phyloP scores from a whole-genome alignment of 2,888 invertebrate genomes.

The Candidula unifasciata region DNA sequence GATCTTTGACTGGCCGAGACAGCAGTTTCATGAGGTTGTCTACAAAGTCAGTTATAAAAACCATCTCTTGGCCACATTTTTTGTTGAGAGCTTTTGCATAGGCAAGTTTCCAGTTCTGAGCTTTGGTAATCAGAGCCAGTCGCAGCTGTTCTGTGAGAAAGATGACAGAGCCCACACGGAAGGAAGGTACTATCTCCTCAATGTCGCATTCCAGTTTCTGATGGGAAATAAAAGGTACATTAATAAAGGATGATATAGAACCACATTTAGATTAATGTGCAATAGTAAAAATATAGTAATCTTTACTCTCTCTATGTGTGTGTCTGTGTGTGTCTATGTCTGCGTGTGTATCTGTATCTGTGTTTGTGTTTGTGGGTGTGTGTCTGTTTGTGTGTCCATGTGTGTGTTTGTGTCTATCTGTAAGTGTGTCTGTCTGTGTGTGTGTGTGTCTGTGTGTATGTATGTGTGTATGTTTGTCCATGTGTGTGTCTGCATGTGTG shows the following conservation, averaged over 20 bases:
- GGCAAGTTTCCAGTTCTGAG: conserved; percentile 77
- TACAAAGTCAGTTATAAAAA: conserved; percentile 87
- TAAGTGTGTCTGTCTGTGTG: too few species aligned
- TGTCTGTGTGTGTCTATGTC: too few species aligned
- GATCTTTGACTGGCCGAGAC: conserved; percentile 89
- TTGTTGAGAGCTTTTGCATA: conserved; percentile 78
- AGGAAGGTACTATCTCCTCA: conserved; percentile 73
- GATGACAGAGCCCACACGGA: conserved; percentile 76
- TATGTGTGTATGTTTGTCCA: too few species aligned
- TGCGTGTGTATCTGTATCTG: too few species aligned
- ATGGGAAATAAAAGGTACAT: conserved; percentile 32
- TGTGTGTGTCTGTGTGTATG: too few species aligned
- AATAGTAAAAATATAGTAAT: too few species aligned
- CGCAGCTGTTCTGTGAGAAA: conserved; percentile 82
- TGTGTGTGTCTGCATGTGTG: too few species aligned
- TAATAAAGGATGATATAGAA: background rate
- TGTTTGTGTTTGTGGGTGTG: too few species aligned
- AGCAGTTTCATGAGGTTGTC: conserved; percentile 93
- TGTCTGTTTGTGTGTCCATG: too few species aligned
- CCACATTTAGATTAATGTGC: too few species aligned
- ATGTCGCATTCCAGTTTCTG: conserved; percentile 77
- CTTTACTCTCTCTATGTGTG: too few species aligned
- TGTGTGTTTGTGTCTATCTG: too few species aligned
- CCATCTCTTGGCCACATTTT: conserved; percentile 78
- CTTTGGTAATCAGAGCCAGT: conserved; percentile 86